A percentile compares a stretch with the other conserved stretches of the same genome.
Evolutionary conservation across 2,888 invertebrate species (phyloP).

Genomic region (Carpatolechia fugitivella): DNA sequence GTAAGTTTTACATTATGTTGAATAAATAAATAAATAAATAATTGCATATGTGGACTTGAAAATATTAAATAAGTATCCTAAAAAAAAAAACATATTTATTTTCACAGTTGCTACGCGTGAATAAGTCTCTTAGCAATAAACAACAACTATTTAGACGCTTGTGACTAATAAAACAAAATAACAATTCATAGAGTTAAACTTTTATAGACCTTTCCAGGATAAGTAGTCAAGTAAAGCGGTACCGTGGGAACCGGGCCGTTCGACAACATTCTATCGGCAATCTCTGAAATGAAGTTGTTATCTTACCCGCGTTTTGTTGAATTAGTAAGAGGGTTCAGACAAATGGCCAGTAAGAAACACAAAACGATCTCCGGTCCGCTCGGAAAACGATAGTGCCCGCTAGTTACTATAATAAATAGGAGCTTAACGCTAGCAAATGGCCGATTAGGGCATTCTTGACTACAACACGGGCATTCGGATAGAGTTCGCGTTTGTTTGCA

Average conservation of each 20-base stretch:
- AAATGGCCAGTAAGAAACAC: constrained; percentile 60
- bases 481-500: constrained; percentile 67
- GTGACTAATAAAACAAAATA: no score
- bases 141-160: no score
- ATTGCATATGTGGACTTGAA: no score
- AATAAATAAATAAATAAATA: no score
- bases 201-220: constrained; percentile 12
- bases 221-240: constrained; percentile 12
- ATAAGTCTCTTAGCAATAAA: no score
- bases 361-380: constrained; percentile 54
- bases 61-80: no score
- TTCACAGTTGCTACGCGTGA: no score
- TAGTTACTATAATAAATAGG: constrained; percentile 72
- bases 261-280: constrained; percentile 39
- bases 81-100: no score
- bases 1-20: no score
- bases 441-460: constrained; percentile 70
- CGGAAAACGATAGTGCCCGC: constrained; percentile 67
- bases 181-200: constrained; percentile 2
- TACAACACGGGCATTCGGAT: constrained; percentile 67
- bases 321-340: constrained; percentile 69
- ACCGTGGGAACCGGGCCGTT: constrained; percentile 19
- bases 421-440: constrained; percentile 65
- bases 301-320: constrained; percentile 64
- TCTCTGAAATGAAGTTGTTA: constrained; percentile 56